Conservation (phyloP, 2,113 vertebrate species). For the Pongo abelii region DNA sequence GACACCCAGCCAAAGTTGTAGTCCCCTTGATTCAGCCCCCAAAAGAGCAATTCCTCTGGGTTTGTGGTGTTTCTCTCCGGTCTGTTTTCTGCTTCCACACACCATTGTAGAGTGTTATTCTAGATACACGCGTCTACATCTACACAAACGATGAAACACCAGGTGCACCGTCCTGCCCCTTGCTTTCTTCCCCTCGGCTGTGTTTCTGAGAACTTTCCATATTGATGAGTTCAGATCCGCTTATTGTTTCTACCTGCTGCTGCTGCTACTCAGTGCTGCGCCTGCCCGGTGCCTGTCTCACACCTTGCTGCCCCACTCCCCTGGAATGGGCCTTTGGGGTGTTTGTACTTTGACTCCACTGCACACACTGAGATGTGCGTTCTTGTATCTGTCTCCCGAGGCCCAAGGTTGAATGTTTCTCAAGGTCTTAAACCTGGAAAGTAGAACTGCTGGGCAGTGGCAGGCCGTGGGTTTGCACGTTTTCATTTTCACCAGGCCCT, state of each 20-base stretch:
- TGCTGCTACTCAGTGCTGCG: background rate
- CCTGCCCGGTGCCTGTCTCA: fast-evolving
- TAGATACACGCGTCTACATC: fast-evolving
- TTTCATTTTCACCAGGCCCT: slow-evolving; percentile 58
- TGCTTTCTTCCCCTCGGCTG: fast-evolving
- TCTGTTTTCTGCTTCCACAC: background rate
- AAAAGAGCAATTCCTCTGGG: background rate
- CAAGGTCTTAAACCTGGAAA: slow-evolving; percentile 50
- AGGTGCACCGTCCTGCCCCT: background rate
- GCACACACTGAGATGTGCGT: background rate
- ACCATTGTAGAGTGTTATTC: background rate
- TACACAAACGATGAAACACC: background rate
- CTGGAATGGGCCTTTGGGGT: background rate
- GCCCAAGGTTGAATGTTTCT: background rate
- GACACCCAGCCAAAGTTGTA: background rate
- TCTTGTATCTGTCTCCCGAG: background rate
- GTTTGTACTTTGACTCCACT: fast-evolving
- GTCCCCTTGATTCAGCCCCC: background rate
- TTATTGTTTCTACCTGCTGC: background rate
- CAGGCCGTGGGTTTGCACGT: background rate
- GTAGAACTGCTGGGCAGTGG: background rate
- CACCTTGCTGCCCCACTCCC: fast-evolving
- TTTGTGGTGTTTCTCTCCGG: background rate
- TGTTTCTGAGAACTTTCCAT: slow-evolving; percentile 27
- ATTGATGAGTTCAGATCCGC: background rate